A percentile compares a stretch with the other conserved stretches of the same genome.
phyloP scores from a whole-genome alignment of 2,113 vertebrate species.

The Eclectus roratus region DNA sequence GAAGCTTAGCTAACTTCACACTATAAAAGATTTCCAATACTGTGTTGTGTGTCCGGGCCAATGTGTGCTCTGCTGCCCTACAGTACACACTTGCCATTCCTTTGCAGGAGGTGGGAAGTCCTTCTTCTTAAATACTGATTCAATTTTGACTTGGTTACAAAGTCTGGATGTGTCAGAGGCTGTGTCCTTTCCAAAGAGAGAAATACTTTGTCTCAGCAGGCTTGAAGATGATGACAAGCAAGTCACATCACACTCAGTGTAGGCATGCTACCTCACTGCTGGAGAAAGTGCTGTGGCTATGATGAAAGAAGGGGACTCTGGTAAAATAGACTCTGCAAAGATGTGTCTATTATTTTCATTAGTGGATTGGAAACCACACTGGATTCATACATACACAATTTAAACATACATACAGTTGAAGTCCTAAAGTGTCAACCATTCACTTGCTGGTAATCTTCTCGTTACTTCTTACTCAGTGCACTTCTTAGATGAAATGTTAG shows the following conservation, averaged over 20 bases:
- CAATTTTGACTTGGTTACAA: background rate
- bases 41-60: background rate
- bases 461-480: background rate
- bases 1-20: background rate
- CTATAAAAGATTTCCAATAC: background rate
- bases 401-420: background rate
- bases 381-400: background rate
- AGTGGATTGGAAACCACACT: background rate
- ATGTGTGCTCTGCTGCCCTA: rapidly evolving
- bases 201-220: background rate
- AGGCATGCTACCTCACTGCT: background rate
- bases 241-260: background rate
- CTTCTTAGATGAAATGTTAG: background rate
- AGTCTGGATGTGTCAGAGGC: background rate
- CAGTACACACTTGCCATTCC: background rate
- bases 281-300: background rate
- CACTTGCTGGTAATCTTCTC: background rate
- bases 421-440: background rate
- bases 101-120: background rate
- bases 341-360: background rate
- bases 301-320: background rate
- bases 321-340: background rate
- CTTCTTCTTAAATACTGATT: background rate
- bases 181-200: background rate
- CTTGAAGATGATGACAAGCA: background rate